Evolutionary conservation across 2,113 vertebrate genomes (phyloP).

Genomic region (Tachysurus vachellii): DNA sequence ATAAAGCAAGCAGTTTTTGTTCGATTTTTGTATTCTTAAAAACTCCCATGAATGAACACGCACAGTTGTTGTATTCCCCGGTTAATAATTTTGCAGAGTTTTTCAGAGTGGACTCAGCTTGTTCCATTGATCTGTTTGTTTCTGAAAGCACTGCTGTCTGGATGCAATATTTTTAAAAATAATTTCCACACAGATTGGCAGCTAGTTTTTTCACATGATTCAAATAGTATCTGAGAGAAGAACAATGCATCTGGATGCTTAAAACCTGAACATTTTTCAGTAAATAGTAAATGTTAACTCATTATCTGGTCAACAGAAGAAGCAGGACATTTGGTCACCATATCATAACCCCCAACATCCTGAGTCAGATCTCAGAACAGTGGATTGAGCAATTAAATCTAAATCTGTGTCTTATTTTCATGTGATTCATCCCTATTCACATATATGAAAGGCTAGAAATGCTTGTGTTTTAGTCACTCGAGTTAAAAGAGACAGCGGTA

Average conservation of each 20-base stretch:
- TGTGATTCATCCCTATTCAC: neutral
- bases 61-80: slow-evolving; percentile 39
- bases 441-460: neutral
- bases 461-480: slow-evolving; percentile 57
- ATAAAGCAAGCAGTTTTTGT: neutral
- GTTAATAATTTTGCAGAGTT: slow-evolving; percentile 4
- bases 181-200: slow-evolving; percentile 49
- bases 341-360: neutral
- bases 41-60: slow-evolving; percentile 20
- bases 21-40: slow-evolving; percentile 43
- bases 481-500: neutral
- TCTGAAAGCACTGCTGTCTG: slow-evolving; percentile 32
- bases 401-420: neutral
- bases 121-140: slow-evolving; percentile 50
- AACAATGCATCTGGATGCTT: slow-evolving; percentile 45
- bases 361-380: neutral
- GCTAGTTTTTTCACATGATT: slow-evolving; percentile 53
- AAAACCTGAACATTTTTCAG: slow-evolving; percentile 41
- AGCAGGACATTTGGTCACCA: slow-evolving; percentile 9
- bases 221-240: slow-evolving; percentile 24
- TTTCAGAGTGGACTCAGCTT: slow-evolving; percentile 21
- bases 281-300: slow-evolving; percentile 27
- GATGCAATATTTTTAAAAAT: neutral
- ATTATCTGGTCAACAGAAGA: slow-evolving; percentile 36
- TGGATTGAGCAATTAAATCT: neutral